Conservation (phyloP, 2,113 vertebrate species). For the Hydrochoerus hydrochaeris region DNA sequence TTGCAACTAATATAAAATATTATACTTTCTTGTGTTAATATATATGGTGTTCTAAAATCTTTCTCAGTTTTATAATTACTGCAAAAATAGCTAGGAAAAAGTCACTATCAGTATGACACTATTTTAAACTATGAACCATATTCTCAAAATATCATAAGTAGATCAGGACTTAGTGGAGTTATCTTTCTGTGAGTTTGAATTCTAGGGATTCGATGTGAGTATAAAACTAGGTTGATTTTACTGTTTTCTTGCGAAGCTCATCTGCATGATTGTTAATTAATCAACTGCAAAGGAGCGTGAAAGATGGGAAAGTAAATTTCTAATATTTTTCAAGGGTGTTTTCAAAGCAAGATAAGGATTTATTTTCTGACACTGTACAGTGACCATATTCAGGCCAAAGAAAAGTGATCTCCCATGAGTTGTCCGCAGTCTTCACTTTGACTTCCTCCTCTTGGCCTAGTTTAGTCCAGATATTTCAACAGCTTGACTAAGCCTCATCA, state of each 20-base stretch:
- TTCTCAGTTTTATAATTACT: constrained; percentile 30
- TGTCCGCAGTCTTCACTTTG: constrained; percentile 68
- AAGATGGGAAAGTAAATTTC: background rate
- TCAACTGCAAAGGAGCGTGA: background rate
- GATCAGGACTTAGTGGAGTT: background rate
- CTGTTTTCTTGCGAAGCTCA: background rate
- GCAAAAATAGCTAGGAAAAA: constrained; percentile 32
- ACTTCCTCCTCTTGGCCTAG: constrained; percentile 68
- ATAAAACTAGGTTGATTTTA: background rate
- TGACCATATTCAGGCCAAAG: constrained; percentile 29
- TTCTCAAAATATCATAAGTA: background rate
- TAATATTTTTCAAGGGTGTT: constrained; percentile 16
- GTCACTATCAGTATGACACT: background rate
- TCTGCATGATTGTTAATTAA: background rate
- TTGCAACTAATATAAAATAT: background rate
- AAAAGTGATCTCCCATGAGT: constrained; percentile 64
- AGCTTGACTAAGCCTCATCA: constrained; percentile 74
- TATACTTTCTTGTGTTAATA: background rate
- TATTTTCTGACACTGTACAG: constrained; percentile 38
- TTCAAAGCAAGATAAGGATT: constrained; percentile 54
- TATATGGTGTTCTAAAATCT: background rate
- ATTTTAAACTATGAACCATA: constrained; percentile 36
- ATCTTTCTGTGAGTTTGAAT: background rate
- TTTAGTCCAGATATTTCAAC: constrained; percentile 77
- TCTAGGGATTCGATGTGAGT: background rate